Conservation (phyloP, 2,113 vertebrate species). For the Dasyurus viverrinus region DNA sequence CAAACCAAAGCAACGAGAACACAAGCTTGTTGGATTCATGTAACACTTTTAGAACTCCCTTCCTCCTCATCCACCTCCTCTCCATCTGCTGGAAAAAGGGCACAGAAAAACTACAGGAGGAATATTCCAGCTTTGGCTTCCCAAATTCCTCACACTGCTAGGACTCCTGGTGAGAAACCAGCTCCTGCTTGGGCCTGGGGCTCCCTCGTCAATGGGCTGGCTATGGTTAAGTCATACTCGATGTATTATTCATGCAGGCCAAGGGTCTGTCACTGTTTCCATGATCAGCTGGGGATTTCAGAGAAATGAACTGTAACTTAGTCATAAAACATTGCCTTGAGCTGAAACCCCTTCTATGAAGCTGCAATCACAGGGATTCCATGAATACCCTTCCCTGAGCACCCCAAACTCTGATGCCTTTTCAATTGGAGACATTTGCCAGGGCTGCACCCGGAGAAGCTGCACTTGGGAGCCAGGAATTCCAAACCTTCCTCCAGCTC, state of each 20-base stretch:
- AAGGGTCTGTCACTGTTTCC: constrained; percentile 13
- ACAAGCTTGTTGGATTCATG: constrained; percentile 42
- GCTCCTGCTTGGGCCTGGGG: background rate
- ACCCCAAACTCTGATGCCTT: background rate
- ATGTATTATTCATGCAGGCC: constrained; percentile 7
- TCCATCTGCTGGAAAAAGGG: constrained; percentile 81
- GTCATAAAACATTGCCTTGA: constrained; percentile 16
- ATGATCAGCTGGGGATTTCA: background rate
- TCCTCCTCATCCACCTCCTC: constrained; percentile 81
- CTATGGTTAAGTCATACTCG: background rate
- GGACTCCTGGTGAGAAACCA: background rate
- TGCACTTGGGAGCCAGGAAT: background rate
- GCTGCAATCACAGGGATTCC: background rate
- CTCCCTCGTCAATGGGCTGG: background rate
- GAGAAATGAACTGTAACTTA: constrained; percentile 7
- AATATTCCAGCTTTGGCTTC: constrained; percentile 39
- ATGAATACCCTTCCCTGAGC: background rate
- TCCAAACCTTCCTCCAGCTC: background rate
- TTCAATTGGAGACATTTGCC: background rate
- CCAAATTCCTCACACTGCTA: background rate
- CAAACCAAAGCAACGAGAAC: constrained; percentile 61
- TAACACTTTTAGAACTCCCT: constrained; percentile 70
- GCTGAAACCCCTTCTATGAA: background rate
- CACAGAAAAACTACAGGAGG: background rate
- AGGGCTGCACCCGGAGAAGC: background rate